Evolutionary conservation across 2,888 invertebrate genomes (phyloP).

Genomic region (Patella pellucida): DNA sequence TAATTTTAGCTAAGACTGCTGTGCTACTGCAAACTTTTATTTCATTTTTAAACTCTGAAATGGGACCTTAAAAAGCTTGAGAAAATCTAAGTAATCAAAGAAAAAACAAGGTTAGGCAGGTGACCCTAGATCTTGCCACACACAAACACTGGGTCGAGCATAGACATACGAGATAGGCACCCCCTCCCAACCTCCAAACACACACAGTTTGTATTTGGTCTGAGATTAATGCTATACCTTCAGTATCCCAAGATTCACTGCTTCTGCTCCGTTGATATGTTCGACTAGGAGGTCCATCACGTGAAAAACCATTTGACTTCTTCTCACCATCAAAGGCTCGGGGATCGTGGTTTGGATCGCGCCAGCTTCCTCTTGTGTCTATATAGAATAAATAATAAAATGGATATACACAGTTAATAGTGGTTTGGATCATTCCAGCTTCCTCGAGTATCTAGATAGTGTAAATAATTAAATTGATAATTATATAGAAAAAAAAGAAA

Average conservation of each 20-base stretch:
- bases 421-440: conserved; percentile 28
- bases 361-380: conserved; percentile 25
- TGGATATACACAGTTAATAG: background rate
- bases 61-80: background rate
- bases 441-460: conserved; percentile 16
- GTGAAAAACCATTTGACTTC: conserved; percentile 21
- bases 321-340: conserved; percentile 29
- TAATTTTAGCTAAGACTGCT: too few relatives aligned
- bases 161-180: too few relatives aligned
- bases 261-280: conserved; percentile 49
- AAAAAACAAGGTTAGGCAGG: background rate
- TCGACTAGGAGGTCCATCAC: conserved; percentile 25
- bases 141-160: too few relatives aligned
- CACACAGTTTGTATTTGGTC: too few relatives aligned
- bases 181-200: too few relatives aligned
- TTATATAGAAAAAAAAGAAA: background rate
- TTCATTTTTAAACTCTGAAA: conserved; percentile 13
- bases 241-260: conserved; percentile 61
- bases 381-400: conserved; percentile 13
- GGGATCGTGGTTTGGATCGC: conserved; percentile 23
- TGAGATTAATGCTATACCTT: conserved; percentile 35
- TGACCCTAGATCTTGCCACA: background rate
- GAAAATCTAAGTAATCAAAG: background rate
- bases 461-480: background rate
- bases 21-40: background rate